These are phyloP conservation scores for Megalurothrips usitatus DNA, from an alignment of 2,888 invertebrate species.

Conservation along the genomic window DNA sequence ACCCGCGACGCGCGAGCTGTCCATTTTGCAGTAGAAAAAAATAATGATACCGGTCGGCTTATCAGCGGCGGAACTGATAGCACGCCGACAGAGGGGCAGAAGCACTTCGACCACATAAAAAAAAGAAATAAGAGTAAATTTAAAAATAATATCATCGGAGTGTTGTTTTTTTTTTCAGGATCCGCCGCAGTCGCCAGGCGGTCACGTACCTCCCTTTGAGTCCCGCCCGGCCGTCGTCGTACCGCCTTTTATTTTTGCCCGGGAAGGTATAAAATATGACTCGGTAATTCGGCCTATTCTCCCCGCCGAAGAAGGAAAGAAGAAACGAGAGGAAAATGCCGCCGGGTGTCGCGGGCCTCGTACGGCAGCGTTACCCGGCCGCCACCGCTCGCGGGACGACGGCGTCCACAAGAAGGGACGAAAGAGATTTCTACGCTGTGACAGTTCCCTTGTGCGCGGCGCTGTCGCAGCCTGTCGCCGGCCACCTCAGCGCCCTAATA, in stretches of 20 bases:
- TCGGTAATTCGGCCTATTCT: too few relatives aligned
- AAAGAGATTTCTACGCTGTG: slow-evolving; percentile 12
- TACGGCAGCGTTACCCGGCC: background rate
- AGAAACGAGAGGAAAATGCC: too few relatives aligned
- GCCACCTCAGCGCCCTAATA: background rate
- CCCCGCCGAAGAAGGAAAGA: too few relatives aligned
- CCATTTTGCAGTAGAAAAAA: too few relatives aligned
- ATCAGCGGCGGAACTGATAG: background rate
- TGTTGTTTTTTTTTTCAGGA: background rate
- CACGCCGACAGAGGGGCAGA: background rate
- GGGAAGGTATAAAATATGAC: too few relatives aligned
- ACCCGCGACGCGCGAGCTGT: too few relatives aligned
- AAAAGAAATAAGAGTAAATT: background rate
- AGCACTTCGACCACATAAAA: background rate
- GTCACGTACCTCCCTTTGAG: too few relatives aligned
- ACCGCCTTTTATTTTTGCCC: too few relatives aligned
- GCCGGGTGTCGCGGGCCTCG: too few relatives aligned
- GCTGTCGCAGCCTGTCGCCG: background rate
- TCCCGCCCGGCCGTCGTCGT: too few relatives aligned
- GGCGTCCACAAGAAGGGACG: background rate
- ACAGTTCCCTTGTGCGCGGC: background rate
- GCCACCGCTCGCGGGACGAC: background rate
- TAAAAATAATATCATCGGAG: background rate
- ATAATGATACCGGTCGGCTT: too few relatives aligned
- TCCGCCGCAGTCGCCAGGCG: too few relatives aligned